phyloP scores from a whole-genome alignment of 2,113 vertebrate species.

The Oncorhynchus keta region DNA sequence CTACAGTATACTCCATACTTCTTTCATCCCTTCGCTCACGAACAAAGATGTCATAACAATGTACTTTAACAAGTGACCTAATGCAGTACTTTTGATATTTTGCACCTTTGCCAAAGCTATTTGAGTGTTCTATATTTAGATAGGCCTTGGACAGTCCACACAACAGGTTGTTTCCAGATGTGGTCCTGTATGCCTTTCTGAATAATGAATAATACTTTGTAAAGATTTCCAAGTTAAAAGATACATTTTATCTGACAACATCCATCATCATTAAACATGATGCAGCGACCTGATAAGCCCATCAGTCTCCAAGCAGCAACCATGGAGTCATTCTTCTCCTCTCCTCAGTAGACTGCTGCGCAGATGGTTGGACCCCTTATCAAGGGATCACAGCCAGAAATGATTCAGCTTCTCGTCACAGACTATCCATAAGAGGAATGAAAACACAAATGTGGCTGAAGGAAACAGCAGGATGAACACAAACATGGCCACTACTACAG shows the following conservation, averaged over 20 bases:
- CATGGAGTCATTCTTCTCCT: conserved; percentile 29
- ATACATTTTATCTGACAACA: conserved; percentile 21
- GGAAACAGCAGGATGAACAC: conserved; percentile 46
- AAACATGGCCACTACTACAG: conserved; percentile 21
- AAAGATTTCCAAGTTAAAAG: conserved; percentile 22
- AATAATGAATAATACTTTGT: conserved; percentile 27
- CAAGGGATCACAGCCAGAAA: conserved; percentile 42
- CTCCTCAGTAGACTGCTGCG: conserved; percentile 50
- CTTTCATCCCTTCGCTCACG: too few relatives aligned
- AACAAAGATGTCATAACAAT: too few relatives aligned
- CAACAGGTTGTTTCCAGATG: conserved; percentile 66
- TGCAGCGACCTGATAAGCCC: conserved; percentile 47
- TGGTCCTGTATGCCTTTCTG: conserved; percentile 35
- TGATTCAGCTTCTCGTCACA: conserved; percentile 45
- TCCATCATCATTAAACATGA: conserved; percentile 53
- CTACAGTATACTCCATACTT: too few relatives aligned
- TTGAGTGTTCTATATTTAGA: conserved; percentile 59
- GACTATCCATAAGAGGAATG: conserved; percentile 17
- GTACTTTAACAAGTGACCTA: too few relatives aligned
- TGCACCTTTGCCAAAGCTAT: conserved; percentile 1
- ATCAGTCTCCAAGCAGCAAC: conserved; percentile 49
- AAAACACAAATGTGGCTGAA: conserved; percentile 42
- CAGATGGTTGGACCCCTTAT: conserved; percentile 43
- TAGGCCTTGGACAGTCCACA: conserved; percentile 59
- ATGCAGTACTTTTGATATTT: too few relatives aligned